Conservation (phyloP, 1,140 invertebrate genomes). For the Sinonovacula constricta region DNA sequence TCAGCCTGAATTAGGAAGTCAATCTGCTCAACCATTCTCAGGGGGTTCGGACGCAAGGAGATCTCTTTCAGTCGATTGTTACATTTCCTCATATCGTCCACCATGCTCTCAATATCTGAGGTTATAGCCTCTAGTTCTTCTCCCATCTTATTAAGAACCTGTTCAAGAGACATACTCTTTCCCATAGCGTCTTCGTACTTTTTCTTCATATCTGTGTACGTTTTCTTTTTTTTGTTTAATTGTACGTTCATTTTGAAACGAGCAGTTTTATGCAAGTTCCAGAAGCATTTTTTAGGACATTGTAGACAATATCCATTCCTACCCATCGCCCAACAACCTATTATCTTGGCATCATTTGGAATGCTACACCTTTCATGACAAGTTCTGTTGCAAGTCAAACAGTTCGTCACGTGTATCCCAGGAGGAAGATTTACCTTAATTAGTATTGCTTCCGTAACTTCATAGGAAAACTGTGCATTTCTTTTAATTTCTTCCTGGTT, state of each 20-base stretch:
- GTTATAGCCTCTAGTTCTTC: slow-evolving; percentile 23
- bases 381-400: no score
- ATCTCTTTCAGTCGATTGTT: no score
- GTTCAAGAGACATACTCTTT: slow-evolving; percentile 25
- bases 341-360: slow-evolving; percentile 15
- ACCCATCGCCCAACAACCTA: slow-evolving; percentile 1
- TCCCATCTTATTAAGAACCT: slow-evolving; percentile 26
- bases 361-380: slow-evolving; percentile 33
- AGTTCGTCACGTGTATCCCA: slow-evolving; percentile 51
- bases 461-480: slow-evolving; percentile 46
- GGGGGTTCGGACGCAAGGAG: no score
- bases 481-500: slow-evolving; percentile 24
- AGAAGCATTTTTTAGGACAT: slow-evolving; percentile 26
- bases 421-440: neutral
- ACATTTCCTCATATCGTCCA: slow-evolving; percentile 21
- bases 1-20: slow-evolving; percentile 39
- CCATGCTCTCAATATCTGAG: neutral
- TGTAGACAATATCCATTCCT: slow-evolving; percentile 29
- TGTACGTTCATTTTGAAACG: slow-evolving; percentile 11
- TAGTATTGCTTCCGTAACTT: slow-evolving; percentile 21
- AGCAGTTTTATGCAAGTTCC: slow-evolving; percentile 30
- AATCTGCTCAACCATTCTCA: slow-evolving; percentile 35
- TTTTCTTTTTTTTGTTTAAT: slow-evolving; percentile 10
- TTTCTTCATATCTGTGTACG: slow-evolving; percentile 7
- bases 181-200: slow-evolving; percentile 24